Evolutionary conservation across 2,113 vertebrate genomes (phyloP), one percentile per base, ranked within the genome.

Genomic region (Butorides virescens): DNA sequence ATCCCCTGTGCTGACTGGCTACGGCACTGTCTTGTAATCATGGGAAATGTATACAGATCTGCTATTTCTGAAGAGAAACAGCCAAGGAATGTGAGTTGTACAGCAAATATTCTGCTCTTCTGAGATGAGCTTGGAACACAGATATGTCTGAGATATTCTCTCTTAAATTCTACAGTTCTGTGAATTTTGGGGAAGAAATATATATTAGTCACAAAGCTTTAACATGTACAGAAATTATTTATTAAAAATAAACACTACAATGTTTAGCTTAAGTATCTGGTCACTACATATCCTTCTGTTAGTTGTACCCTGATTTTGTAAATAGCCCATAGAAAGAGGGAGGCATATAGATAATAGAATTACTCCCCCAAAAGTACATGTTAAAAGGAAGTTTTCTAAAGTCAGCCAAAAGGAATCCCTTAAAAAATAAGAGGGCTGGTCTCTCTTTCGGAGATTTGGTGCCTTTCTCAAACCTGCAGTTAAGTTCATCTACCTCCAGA

Each of bases 291-390:
- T 56, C 34, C 15, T 72, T 88, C 50, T 66, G 26, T 34, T 82
- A 79, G 50, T 44, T 44, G 74, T 19, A 66, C 7, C 6, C 20
- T 20, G 39, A 44, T 77, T 74, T 81, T 81, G 11, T 65, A 70
- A 92, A 88, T 20, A 92, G 11, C 7, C 65, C 56, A 3, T 7
- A 87, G 55, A 62, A 90, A 88, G 61, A 56, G 1, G 13, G 5
- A 56, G 23, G 15, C 88, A 32, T 44, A 74, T 6, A 84, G 19
- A 37, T 70, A 85, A 61, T 13, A 5, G 12, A 85, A 74, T 65
- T n/a, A 59, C 6, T 0, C 1, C 15, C 55, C 10, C 3, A 14
- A 80, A 22, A 6, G 6, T 50, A 65, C 1, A 1, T 36, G 9
- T 37, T 88, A 49, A 61, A 85, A 56, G 5, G 20, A 71, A 78